phyloP scores from a whole-genome alignment of 2,888 invertebrate species.

The Mesopsocus fuscifrons region DNA sequence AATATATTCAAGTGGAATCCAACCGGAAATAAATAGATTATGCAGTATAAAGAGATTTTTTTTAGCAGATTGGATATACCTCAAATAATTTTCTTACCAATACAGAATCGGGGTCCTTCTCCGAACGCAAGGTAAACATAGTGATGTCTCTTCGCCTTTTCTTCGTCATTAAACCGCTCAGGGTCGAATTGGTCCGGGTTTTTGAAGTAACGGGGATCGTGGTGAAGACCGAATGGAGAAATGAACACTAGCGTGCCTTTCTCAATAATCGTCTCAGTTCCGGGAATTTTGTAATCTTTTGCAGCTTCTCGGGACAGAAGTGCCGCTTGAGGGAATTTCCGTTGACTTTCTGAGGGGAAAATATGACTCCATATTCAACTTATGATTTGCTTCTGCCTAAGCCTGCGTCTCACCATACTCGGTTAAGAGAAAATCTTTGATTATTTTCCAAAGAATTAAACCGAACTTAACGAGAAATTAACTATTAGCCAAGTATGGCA shows the following conservation, averaged over 20 bases:
- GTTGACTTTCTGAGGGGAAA: constrained; percentile 24
- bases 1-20: too few species aligned
- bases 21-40: neutral
- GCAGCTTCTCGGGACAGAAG: constrained; percentile 21
- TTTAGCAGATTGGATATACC: too few species aligned
- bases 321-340: constrained; percentile 25
- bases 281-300: constrained; percentile 21
- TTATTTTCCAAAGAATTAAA: too few species aligned
- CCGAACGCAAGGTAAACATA: constrained; percentile 23
- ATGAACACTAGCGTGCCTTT: constrained; percentile 23
- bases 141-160: constrained; percentile 19
- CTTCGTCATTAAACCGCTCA: constrained; percentile 25
- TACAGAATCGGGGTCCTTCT: constrained; percentile 23
- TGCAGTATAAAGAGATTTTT: too few species aligned
- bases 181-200: constrained; percentile 27
- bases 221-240: constrained; percentile 23
- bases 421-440: too few species aligned
- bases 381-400: too few species aligned
- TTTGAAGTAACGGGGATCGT: constrained; percentile 24
- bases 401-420: too few species aligned
- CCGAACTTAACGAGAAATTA: neutral
- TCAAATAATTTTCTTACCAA: too few species aligned
- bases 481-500: too few species aligned
- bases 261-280: constrained; percentile 19
- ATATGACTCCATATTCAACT: too few species aligned